Evolutionary conservation across 2,888 invertebrate genomes (phyloP), one percentile per base, ranked within the genome.

Genomic region (Epistrophella euchroma): DNA sequence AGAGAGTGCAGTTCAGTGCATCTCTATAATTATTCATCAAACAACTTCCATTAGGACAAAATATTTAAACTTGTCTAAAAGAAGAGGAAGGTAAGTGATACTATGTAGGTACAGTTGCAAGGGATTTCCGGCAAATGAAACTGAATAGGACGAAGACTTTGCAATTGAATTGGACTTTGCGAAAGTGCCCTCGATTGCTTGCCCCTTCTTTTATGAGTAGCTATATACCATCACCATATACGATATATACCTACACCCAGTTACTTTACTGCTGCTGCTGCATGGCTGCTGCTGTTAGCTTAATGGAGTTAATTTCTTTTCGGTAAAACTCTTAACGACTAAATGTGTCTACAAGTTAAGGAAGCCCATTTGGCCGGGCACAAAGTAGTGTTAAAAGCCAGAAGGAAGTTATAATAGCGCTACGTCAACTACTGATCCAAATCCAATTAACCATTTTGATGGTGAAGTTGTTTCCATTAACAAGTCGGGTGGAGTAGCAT

Each of bases 261-360:
- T 28, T 28, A 32, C 25, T 25, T 3, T 25, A 2, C 4, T 70
- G 64, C 19, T 58, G 58, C 1, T 28, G 32, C 56, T 55, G 5
- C 3, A 6, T n/a, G 5, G 13, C 60, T 58, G 37, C 62, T 50
- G 58, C 40, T 52, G 55, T 70, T 45, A 64, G 43, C 77, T 47
- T 86, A 86, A 86, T 86, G 86, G 74, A 81, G 62, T 77, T 81
- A 73, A 81, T 81, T 86, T 81, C 76, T 85, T 81, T 81, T 70
- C 86, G 73, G 73, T n/a, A 22, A 64, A 74, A 58, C 55, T 64
- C 68, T 70, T 73, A 71, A 56, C 50, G 56, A 64, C 45, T 66
- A 47, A 52, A 55, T 56, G 66, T 22, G 52, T 47, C 37, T 70
- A 56, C 73, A 78, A 70, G 68, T 15, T 19, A 22, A 52, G 68